Percentiles rank a stretch among this genome's conserved stretches.
Evolutionary conservation across 2,797 vertebrate species (phyloP).

Genomic region (Melanotaenia trifasciata): DNA sequence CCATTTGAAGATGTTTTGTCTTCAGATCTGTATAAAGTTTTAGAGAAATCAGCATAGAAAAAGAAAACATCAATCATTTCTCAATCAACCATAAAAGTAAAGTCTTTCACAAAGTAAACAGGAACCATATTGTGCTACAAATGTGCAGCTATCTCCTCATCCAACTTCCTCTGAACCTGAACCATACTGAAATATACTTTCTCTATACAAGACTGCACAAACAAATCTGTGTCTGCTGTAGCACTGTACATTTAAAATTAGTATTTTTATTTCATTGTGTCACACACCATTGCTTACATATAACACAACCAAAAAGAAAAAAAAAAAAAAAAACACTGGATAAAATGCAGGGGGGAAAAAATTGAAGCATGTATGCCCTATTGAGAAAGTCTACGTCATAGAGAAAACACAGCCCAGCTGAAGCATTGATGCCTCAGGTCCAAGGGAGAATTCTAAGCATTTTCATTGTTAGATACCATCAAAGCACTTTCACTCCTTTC

Average conservation of each 20-base stretch:
- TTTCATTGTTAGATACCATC: slow-evolving; percentile 79
- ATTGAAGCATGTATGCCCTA: slow-evolving; percentile 30
- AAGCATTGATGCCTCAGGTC: slow-evolving; percentile 57
- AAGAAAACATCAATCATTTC: slow-evolving; percentile 54
- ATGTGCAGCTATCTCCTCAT: neutral
- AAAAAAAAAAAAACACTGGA: slow-evolving; percentile 1
- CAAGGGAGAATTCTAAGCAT: slow-evolving; percentile 77
- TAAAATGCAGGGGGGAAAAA: slow-evolving; percentile 11
- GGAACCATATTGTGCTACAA: slow-evolving; percentile 10
- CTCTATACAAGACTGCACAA: neutral
- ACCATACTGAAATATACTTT: neutral
- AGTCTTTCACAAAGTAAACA: slow-evolving; percentile 30
- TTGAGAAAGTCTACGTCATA: slow-evolving; percentile 46
- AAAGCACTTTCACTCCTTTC: slow-evolving; percentile 77
- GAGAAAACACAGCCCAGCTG: slow-evolving; percentile 54
- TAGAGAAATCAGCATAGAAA: slow-evolving; percentile 39
- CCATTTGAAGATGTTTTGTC: slow-evolving; percentile 62
- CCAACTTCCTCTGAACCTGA: slow-evolving; percentile 2
- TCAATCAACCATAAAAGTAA: slow-evolving; percentile 33
- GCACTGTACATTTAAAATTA: slow-evolving; percentile 34
- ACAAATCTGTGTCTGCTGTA: slow-evolving; percentile 21
- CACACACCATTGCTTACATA: slow-evolving; percentile 55
- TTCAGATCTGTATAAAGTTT: slow-evolving; percentile 19
- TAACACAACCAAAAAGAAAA: slow-evolving; percentile 43
- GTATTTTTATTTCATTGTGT: slow-evolving; percentile 42